Conservation (phyloP, 1,140 invertebrate species). For the Anthonomus grandis region DNA sequence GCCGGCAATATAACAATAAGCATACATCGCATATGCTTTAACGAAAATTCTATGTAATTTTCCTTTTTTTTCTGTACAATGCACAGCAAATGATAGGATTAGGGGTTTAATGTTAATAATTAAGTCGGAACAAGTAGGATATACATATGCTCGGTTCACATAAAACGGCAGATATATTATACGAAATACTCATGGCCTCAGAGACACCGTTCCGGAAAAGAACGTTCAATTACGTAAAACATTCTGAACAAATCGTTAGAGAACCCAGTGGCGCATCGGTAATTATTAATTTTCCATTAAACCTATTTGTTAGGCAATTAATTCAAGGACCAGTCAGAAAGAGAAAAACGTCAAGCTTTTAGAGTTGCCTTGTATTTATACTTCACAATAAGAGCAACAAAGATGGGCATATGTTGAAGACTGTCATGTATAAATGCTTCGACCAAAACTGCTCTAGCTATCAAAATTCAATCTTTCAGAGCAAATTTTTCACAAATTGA, state of each 20-base stretch:
- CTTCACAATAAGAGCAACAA: no score
- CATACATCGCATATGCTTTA: constrained; percentile 41
- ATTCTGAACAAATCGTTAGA: constrained; percentile 10
- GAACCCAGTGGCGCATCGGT: constrained; percentile 15
- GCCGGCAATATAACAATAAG: constrained; percentile 34
- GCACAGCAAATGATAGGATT: constrained; percentile 43
- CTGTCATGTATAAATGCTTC: no score
- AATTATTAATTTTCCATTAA: no score
- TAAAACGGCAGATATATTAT: constrained; percentile 32
- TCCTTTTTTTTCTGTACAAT: constrained; percentile 43
- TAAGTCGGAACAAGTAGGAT: constrained; percentile 41
- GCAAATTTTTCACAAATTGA: no score
- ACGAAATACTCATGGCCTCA: no score
- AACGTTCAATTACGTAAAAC: constrained; percentile 22
- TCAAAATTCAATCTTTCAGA: no score
- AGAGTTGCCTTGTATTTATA: no score
- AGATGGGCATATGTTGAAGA: no score
- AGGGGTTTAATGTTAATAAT: constrained; percentile 43
- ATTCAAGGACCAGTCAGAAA: no score
- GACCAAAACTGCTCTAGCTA: no score
- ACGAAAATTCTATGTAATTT: constrained; percentile 45
- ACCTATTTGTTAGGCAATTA: no score
- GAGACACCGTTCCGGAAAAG: constrained; percentile 23
- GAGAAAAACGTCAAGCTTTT: no score
- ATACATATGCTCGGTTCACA: constrained; percentile 43